Evolutionary conservation across 1,140 invertebrate species (phyloP).

Genomic region (Brachionus koreanus): DNA sequence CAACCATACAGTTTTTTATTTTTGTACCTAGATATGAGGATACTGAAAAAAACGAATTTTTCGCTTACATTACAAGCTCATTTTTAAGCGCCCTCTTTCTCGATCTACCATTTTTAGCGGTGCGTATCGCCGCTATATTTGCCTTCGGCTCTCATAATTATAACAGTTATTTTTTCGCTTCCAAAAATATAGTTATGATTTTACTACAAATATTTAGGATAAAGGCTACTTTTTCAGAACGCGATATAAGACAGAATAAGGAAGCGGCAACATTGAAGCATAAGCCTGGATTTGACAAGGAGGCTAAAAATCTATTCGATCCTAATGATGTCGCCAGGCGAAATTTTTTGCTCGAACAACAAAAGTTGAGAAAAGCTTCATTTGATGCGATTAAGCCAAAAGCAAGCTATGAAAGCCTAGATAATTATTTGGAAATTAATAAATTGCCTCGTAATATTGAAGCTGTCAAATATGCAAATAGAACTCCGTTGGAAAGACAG

Average conservation of each 20-base stretch:
- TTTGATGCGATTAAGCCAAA: background rate
- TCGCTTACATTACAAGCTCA: constrained; percentile 16
- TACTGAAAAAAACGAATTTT: constrained; percentile 34
- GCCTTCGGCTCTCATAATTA: constrained; percentile 43
- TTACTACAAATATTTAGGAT: constrained; percentile 37
- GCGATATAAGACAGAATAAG: constrained; percentile 6
- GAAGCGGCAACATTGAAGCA: background rate
- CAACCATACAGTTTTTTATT: constrained; percentile 32
- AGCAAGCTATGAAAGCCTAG: constrained; percentile 20
- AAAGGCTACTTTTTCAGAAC: constrained; percentile 23
- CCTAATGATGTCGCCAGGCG: constrained; percentile 6
- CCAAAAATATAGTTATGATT: constrained; percentile 41
- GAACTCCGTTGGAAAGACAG: background rate
- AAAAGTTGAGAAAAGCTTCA: constrained; percentile 9
- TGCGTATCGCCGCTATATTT: constrained; percentile 25
- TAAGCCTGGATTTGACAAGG: constrained; percentile 14
- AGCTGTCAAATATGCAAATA: background rate
- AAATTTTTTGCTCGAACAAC: background rate
- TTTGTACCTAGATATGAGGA: constrained; percentile 17
- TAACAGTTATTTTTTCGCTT: constrained; percentile 35
- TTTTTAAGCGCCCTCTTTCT: constrained; percentile 25
- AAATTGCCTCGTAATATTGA: background rate
- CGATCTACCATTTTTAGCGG: constrained; percentile 9
- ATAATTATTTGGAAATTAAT: background rate
- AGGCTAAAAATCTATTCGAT: constrained; percentile 6